Evolutionary conservation across 2,888 invertebrate species (phyloP).

Genomic region (Druceiella hillmani): DNA sequence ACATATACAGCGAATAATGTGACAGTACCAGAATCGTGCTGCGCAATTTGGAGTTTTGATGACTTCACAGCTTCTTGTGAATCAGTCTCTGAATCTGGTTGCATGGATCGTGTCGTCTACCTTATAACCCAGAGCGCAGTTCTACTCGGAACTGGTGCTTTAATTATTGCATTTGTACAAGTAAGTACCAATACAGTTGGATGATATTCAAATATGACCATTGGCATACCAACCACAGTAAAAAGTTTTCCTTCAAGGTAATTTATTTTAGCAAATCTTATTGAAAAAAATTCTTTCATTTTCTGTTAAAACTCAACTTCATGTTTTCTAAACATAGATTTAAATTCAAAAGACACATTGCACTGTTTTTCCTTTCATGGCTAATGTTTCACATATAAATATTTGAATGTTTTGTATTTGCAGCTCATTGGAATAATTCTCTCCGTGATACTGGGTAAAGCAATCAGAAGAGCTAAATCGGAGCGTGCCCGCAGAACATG

Average conservation of each 20-base stretch:
- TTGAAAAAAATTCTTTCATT: too few relatives aligned
- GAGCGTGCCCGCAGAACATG: constrained; percentile 65
- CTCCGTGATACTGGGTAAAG: constrained; percentile 82
- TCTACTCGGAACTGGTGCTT: constrained; percentile 66
- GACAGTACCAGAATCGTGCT: constrained; percentile 58
- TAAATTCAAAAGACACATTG: too few relatives aligned
- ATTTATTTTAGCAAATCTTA: too few relatives aligned
- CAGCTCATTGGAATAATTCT: constrained; percentile 83
- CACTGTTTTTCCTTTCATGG: too few relatives aligned
- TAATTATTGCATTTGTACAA: constrained; percentile 77
- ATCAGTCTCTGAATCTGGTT: constrained; percentile 51
- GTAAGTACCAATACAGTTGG: constrained; percentile 34
- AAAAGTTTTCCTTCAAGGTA: too few relatives aligned
- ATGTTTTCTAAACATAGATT: too few relatives aligned
- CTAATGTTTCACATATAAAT: too few relatives aligned
- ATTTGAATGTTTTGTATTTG: constrained; percentile 33
- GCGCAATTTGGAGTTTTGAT: constrained; percentile 34
- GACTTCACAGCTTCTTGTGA: constrained; percentile 32
- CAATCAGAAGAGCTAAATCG: constrained; percentile 73
- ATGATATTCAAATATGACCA: too few relatives aligned
- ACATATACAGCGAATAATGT: constrained; percentile 38
- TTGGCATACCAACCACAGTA: too few relatives aligned
- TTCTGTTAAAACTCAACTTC: too few relatives aligned
- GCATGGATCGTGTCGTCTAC: constrained; percentile 53
- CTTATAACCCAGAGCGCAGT: constrained; percentile 67